Evolutionary conservation across 2,113 vertebrate species (phyloP).

Genomic region (Murina feae): DNA sequence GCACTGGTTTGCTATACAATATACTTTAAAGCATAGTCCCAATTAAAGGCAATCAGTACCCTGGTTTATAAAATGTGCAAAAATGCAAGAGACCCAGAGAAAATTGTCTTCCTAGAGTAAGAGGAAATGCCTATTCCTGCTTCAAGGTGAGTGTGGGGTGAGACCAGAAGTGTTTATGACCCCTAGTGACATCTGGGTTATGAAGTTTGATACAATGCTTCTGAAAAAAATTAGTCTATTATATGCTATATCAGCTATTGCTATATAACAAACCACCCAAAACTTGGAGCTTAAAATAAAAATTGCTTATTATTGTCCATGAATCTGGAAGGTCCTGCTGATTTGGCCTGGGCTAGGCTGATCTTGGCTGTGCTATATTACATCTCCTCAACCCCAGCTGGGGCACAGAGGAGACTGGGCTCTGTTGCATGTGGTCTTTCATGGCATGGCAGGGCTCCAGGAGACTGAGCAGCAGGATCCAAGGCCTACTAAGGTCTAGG

Average conservation of each 20-base stretch:
- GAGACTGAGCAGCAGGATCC: not conserved
- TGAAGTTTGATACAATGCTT: not conserved
- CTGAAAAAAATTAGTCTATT: not conserved
- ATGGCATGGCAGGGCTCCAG: not conserved
- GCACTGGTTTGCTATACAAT: not conserved
- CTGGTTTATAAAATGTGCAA: not conserved
- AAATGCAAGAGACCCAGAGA: not conserved
- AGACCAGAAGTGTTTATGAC: not conserved
- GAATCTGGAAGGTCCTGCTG: not conserved
- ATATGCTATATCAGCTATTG: not conserved
- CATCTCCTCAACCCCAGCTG: not conserved
- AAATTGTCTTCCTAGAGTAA: not conserved
- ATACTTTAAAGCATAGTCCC: not conserved
- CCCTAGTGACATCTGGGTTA: not conserved
- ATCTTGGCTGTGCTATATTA: not conserved
- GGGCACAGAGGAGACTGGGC: not conserved
- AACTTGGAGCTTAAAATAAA: not conserved
- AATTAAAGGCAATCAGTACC: not conserved
- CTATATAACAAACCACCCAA: not conserved
- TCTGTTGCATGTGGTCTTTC: not conserved
- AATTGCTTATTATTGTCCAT: not conserved
- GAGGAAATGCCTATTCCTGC: not conserved
- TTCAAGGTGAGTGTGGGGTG: not conserved
- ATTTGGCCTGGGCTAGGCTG: not conserved
- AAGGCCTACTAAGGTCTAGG: not conserved